These are phyloP conservation scores for Halcyon chelicuti DNA, from an alignment of 2,797 vertebrate genomes.

Conservation along the genomic window DNA sequence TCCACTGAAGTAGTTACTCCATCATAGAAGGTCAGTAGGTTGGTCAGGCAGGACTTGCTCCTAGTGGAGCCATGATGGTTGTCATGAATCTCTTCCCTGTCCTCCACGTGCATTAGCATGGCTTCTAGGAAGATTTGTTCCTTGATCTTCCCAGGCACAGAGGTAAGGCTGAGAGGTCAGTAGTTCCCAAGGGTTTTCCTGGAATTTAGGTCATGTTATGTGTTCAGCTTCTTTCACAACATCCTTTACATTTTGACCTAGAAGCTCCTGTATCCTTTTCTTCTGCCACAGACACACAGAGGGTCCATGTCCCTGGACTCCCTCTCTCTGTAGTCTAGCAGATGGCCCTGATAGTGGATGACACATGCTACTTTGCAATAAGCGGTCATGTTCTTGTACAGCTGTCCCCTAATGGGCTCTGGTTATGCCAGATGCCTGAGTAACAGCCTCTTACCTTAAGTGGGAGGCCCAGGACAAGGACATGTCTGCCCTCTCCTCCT, in stretches of 20 bases:
- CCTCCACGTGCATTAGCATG: background rate
- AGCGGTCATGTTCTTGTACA: rapidly evolving
- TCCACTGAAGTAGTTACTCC: background rate
- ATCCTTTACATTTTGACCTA: background rate
- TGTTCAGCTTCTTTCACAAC: background rate
- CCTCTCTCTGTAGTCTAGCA: background rate
- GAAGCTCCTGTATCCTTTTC: background rate
- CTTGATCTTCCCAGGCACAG: background rate
- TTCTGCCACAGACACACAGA: background rate
- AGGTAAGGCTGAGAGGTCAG: background rate
- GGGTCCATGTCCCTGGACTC: background rate
- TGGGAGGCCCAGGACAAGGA: rapidly evolving
- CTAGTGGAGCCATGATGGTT: background rate
- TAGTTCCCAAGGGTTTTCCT: background rate
- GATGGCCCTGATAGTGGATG: too few relatives aligned
- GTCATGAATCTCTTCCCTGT: background rate
- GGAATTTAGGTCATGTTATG: background rate
- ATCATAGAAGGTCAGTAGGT: background rate
- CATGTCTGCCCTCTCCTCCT: background rate
- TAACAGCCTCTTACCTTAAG: background rate
- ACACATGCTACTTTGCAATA: background rate
- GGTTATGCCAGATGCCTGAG: background rate
- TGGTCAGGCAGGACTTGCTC: background rate
- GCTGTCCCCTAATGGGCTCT: too few relatives aligned
- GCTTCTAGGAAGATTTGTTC: background rate